A percentile compares a stretch with the other conserved stretches of the same genome.
phyloP scores from a whole-genome alignment of 2,888 invertebrate genomes.

The Sarcophaga variegata region DNA sequence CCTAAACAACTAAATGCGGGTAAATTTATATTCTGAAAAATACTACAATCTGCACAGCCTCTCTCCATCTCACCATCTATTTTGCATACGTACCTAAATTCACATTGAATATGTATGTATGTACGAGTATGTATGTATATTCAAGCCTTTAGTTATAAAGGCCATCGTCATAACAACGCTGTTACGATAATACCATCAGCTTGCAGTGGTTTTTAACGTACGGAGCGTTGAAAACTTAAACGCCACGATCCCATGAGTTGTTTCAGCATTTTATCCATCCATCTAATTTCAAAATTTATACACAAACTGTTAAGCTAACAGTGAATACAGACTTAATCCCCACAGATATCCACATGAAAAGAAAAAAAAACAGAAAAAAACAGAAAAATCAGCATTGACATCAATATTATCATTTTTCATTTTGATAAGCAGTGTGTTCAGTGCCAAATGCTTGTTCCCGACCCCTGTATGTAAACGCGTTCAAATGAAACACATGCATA shows the following conservation, averaged over 20 bases:
- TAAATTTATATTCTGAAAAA: not conserved
- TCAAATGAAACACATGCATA: not conserved
- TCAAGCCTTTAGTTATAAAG: constrained; percentile 5
- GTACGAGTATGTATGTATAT: too few relatives aligned
- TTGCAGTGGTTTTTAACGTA: not conserved
- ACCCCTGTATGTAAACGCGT: not conserved
- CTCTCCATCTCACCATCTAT: too few relatives aligned
- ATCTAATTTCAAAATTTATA: constrained; percentile 48
- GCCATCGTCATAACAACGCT: constrained; percentile 11
- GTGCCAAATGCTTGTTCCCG: not conserved
- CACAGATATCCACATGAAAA: constrained; percentile 17
- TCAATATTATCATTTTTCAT: constrained; percentile 54
- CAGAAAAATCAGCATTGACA: constrained; percentile 48
- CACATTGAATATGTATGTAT: not conserved
- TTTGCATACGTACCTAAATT: not conserved
- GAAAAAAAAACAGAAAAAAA: not conserved
- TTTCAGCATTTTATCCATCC: constrained; percentile 10
- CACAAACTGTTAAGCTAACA: constrained; percentile 47
- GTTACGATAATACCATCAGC: constrained; percentile 1
- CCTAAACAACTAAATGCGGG: constrained; percentile 19
- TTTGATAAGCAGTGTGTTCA: constrained; percentile 27
- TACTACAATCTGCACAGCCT: too few relatives aligned
- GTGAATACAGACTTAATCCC: constrained; percentile 60
- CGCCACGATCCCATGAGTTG: constrained; percentile 23
- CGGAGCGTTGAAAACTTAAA: constrained; percentile 9